Conservation (phyloP, 2,888 invertebrate species). For the Cephus pygmeus region DNA sequence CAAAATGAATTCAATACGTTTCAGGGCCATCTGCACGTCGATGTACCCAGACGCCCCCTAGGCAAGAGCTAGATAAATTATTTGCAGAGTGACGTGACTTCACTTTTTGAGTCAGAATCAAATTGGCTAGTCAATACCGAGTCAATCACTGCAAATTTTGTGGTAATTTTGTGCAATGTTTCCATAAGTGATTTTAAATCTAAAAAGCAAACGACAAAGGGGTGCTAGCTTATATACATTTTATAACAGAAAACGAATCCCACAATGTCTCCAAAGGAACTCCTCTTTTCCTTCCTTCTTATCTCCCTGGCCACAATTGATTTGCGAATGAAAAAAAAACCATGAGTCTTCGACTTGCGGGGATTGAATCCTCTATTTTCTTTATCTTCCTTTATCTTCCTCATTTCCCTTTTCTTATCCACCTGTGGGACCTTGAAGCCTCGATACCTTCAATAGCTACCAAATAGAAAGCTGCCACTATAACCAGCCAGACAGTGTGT, state of each 20-base stretch:
- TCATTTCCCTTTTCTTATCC: constrained; percentile 22
- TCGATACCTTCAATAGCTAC: constrained; percentile 23
- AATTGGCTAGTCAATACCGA: too few species aligned
- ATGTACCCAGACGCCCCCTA: too few species aligned
- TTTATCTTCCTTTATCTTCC: constrained; percentile 4
- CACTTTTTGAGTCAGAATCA: too few species aligned
- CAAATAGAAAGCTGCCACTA: constrained; percentile 11
- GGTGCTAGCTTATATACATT: neutral
- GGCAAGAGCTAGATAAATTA: too few species aligned
- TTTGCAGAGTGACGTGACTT: too few species aligned
- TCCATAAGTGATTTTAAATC: neutral
- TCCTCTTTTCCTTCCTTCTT: constrained; percentile 25
- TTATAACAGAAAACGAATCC: neutral
- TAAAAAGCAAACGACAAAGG: neutral
- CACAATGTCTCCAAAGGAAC: constrained; percentile 8
- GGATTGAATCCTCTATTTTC: constrained; percentile 31
- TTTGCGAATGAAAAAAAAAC: constrained; percentile 48
- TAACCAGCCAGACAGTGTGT: neutral
- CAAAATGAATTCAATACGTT: too few species aligned
- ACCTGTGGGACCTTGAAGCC: constrained; percentile 14
- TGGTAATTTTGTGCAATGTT: neutral
- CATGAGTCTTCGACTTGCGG: constrained; percentile 31
- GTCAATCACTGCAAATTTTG: too few species aligned
- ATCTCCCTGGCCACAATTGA: constrained; percentile 39
- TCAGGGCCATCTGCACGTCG: too few species aligned